Percentiles rank a stretch among this genome's conserved stretches.
Evolutionary conservation across 2,797 vertebrate genomes (phyloP).

Genomic region (Leucoraja ocellata): DNA sequence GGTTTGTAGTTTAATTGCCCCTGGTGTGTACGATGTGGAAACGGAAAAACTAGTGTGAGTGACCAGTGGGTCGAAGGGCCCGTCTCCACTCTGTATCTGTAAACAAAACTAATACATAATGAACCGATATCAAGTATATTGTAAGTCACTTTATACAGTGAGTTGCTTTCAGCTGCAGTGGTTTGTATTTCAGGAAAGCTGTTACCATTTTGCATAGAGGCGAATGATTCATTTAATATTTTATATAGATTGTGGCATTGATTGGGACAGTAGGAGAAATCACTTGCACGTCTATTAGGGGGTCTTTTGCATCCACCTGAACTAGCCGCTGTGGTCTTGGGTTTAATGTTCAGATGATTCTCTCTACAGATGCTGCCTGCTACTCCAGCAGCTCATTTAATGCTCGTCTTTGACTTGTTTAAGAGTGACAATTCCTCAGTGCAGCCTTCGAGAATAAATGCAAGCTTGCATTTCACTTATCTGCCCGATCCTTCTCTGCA

Average conservation of each 20-base stretch:
- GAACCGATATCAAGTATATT: too few relatives aligned
- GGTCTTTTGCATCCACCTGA: background rate
- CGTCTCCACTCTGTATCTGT: too few relatives aligned
- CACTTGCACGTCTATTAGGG: background rate
- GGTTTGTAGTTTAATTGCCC: too few relatives aligned
- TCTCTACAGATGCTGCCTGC: too few relatives aligned
- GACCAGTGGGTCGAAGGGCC: too few relatives aligned
- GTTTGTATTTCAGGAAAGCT: background rate
- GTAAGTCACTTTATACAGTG: background rate
- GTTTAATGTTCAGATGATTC: background rate
- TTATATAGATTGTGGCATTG: background rate
- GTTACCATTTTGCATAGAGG: background rate
- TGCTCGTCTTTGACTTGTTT: background rate
- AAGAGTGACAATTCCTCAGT: background rate
- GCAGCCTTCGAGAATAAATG: background rate
- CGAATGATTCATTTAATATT: background rate
- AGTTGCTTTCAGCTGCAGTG: background rate
- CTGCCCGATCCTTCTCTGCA: too few relatives aligned
- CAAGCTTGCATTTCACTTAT: too few relatives aligned
- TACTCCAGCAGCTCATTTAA: too few relatives aligned
- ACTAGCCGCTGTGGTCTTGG: background rate
- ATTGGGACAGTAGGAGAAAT: background rate
- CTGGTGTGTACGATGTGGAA: too few relatives aligned
- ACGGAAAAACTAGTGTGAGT: too few relatives aligned
- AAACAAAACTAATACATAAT: too few relatives aligned